phyloP scores from a whole-genome alignment of 2,797 vertebrate species.

The Tinamus major region DNA sequence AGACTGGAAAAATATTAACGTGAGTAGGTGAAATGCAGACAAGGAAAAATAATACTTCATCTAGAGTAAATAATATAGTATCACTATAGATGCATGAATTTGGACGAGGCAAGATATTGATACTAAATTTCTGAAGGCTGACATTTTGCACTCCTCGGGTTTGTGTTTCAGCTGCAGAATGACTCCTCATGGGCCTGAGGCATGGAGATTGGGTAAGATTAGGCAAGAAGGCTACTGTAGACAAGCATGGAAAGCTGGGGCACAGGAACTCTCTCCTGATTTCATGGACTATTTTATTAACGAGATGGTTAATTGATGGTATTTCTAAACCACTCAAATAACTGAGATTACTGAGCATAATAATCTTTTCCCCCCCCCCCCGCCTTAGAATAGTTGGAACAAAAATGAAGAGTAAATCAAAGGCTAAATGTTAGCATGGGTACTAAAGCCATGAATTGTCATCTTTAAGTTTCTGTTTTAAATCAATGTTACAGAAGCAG shows the following conservation, averaged over 20 bases:
- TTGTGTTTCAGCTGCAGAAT: not conserved
- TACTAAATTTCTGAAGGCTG: not conserved
- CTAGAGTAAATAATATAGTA: conserved; percentile 6
- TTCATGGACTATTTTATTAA: not conserved
- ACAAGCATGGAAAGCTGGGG: not conserved
- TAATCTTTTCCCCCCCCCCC: not conserved
- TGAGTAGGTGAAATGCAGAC: conserved; percentile 3
- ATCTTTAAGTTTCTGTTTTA: not conserved
- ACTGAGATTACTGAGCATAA: not conserved
- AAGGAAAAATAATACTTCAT: conserved; percentile 36
- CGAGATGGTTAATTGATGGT: not conserved
- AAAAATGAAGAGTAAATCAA: not conserved
- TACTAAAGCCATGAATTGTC: not conserved
- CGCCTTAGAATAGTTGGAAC: accelerated
- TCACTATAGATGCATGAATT: not conserved
- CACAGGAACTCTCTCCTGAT: not conserved
- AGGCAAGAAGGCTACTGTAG: not conserved
- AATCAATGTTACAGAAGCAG: not conserved
- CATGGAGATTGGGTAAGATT: not conserved
- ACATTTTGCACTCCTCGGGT: not conserved
- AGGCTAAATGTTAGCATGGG: not conserved
- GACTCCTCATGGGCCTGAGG: not conserved
- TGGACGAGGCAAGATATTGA: not conserved
- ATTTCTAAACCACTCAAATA: not conserved
- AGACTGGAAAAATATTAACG: conserved; percentile 60